These are phyloP conservation scores for Leucophenga varia DNA, from an alignment of 1,140 invertebrate genomes.

Conservation along the genomic window DNA sequence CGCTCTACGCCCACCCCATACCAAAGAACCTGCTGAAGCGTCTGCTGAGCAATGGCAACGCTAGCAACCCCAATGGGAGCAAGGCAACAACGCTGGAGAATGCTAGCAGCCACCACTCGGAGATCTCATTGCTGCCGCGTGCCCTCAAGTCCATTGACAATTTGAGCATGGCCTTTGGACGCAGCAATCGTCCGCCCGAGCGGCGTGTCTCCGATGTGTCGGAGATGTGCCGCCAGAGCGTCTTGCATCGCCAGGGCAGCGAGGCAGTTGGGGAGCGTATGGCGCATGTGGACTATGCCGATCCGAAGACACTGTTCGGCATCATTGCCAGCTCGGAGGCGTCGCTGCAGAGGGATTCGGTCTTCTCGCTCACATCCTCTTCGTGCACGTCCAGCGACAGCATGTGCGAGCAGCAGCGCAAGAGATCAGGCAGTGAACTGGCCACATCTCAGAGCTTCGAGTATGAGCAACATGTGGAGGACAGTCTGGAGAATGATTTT, in stretches of 20 bases:
- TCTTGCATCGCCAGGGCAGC: slow-evolving; percentile 72
- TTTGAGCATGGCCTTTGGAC: neutral
- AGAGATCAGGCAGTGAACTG: no score
- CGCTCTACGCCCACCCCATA: slow-evolving; percentile 4
- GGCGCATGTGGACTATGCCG: slow-evolving; percentile 79
- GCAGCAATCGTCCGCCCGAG: slow-evolving; percentile 12
- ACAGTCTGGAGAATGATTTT: slow-evolving; percentile 60
- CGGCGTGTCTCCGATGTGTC: slow-evolving; percentile 22
- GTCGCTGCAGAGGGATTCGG: slow-evolving; percentile 57
- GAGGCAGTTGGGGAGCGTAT: slow-evolving; percentile 78
- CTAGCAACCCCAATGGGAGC: neutral
- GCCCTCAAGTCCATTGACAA: slow-evolving; percentile 6
- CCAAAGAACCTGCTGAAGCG: slow-evolving; percentile 12
- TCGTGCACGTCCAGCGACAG: slow-evolving; percentile 64
- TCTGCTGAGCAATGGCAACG: slow-evolving; percentile 4
- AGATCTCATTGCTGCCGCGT: slow-evolving; percentile 11
- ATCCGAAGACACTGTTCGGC: slow-evolving; percentile 67
- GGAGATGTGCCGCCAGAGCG: slow-evolving; percentile 18
- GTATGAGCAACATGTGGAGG: slow-evolving; percentile 32
- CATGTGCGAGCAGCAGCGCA: slow-evolving; percentile 28
- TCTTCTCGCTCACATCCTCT: slow-evolving; percentile 63
- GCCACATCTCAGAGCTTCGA: slow-evolving; percentile 7
- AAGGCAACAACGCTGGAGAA: slow-evolving; percentile 2
- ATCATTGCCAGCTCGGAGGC: slow-evolving; percentile 33
- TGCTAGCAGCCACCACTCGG: slow-evolving; percentile 10